Evolutionary conservation across 2,797 vertebrate genomes (phyloP).

Genomic region (Sebastes iracundus): DNA sequence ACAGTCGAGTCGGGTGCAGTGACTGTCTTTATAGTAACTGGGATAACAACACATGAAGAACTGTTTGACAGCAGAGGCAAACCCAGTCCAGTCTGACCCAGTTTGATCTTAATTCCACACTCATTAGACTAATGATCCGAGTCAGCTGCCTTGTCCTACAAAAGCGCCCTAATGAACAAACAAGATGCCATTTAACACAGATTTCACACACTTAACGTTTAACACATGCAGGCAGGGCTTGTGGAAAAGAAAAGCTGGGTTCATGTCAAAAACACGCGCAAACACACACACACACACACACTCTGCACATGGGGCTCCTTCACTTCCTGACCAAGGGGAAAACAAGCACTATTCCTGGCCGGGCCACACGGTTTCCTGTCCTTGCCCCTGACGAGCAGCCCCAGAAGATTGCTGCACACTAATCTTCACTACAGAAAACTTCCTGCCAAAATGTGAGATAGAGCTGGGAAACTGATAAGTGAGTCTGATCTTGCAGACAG

Average conservation of each 20-base stretch:
- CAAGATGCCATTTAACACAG: constrained; percentile 39
- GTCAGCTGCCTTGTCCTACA: constrained; percentile 46
- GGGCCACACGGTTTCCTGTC: constrained; percentile 67
- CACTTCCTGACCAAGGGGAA: constrained; percentile 65
- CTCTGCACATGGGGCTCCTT: constrained; percentile 41
- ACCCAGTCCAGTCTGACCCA: constrained; percentile 41
- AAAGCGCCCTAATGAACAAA: constrained; percentile 54
- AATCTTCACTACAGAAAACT: constrained; percentile 66
- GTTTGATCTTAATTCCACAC: constrained; percentile 62
- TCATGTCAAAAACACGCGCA: constrained; percentile 43
- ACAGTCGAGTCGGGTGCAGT: too few relatives aligned
- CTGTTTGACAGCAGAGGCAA: constrained; percentile 19
- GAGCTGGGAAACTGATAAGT: constrained; percentile 61
- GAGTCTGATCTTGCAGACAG: constrained; percentile 14
- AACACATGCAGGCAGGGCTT: constrained; percentile 45
- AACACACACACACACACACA: constrained; percentile 31
- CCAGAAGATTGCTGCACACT: constrained; percentile 53
- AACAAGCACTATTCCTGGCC: constrained; percentile 68
- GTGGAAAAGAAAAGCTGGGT: constrained; percentile 40
- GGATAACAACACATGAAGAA: constrained; percentile 12
- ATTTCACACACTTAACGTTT: constrained; percentile 43
- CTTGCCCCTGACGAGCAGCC: constrained; percentile 54
- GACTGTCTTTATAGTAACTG: constrained; percentile 11
- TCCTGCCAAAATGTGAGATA: constrained; percentile 60
- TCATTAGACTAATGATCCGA: constrained; percentile 69